Conservation (phyloP, 2,888 invertebrate genomes). For the Ennomos quercinarius region DNA sequence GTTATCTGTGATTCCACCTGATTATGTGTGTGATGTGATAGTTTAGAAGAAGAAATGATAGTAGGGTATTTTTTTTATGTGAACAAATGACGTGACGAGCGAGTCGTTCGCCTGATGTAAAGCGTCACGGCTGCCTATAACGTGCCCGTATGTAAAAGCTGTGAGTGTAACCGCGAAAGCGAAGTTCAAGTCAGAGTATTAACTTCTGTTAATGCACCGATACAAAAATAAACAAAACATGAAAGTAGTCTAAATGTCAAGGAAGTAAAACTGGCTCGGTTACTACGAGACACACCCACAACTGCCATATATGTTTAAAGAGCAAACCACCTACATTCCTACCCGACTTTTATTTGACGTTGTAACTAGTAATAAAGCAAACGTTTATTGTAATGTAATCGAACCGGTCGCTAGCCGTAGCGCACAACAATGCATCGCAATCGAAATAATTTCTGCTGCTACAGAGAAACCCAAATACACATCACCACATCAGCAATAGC, state of each 20-base stretch:
- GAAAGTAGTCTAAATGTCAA: slow-evolving; percentile 52
- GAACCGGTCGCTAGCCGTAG: slow-evolving; percentile 12
- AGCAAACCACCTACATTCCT: slow-evolving; percentile 14
- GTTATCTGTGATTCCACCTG: too few species aligned
- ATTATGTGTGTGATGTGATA: too few species aligned
- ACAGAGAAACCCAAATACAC: too few species aligned
- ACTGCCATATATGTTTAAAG: slow-evolving; percentile 1
- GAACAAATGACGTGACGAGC: too few species aligned
- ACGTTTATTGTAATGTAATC: slow-evolving; percentile 1
- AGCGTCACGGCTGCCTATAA: too few species aligned
- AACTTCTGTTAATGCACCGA: slow-evolving; percentile 1
- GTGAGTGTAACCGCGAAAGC: background rate
- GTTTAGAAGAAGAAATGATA: too few species aligned
- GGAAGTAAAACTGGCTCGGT: slow-evolving; percentile 18
- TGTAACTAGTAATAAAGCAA: slow-evolving; percentile 1
- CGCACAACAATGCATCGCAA: slow-evolving; percentile 1
- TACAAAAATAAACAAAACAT: slow-evolving; percentile 11
- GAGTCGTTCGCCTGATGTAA: too few species aligned
- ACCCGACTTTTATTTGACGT: slow-evolving; percentile 20
- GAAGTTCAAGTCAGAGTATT: slow-evolving; percentile 17
- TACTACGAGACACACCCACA: slow-evolving; percentile 52
- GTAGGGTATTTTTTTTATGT: too few species aligned
- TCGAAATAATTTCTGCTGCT: too few species aligned
- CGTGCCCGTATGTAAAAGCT: too few species aligned
- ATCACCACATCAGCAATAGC: too few species aligned